These are phyloP conservation scores for Achlya flavicornis DNA, from an alignment of 2,888 invertebrate species.

Conservation along the genomic window DNA sequence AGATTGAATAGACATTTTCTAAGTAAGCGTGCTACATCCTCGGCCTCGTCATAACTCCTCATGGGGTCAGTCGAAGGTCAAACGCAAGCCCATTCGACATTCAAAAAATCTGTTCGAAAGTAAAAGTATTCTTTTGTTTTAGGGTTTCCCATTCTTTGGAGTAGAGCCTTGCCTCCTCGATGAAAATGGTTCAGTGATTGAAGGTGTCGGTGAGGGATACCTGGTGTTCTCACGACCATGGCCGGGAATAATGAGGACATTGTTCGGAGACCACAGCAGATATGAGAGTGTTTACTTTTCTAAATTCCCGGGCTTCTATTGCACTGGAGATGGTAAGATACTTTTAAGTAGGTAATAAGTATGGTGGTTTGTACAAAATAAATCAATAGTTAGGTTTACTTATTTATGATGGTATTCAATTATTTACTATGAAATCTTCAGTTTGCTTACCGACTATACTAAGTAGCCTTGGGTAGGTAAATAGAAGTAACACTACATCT, in stretches of 20 bases:
- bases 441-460: too few relatives aligned
- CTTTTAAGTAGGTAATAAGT: too few relatives aligned
- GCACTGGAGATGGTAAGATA: slow-evolving; percentile 96
- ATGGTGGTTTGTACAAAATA: not conserved
- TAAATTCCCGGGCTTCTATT: slow-evolving; percentile 98
- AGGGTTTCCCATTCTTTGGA: slow-evolving; percentile 99
- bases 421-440: too few relatives aligned
- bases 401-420: too few relatives aligned
- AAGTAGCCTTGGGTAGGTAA: too few relatives aligned
- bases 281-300: slow-evolving; percentile 97
- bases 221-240: slow-evolving; percentile 97
- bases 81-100: too few relatives aligned
- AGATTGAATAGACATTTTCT: too few relatives aligned
- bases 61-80: too few relatives aligned
- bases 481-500: too few relatives aligned
- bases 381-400: too few relatives aligned
- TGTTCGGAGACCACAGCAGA: slow-evolving; percentile 95
- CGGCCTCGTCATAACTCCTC: too few relatives aligned
- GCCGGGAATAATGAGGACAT: slow-evolving; percentile 99
- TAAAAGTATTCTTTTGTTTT: slow-evolving; percentile 24
- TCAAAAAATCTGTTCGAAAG: not conserved
- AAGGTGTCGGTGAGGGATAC: slow-evolving; percentile 96
- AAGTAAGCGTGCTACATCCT: too few relatives aligned
- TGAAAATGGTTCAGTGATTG: slow-evolving; percentile 92
- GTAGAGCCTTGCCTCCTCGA: slow-evolving; percentile 94